Evolutionary conservation across 2,888 invertebrate species (phyloP).

Genomic region (Catocala nupta): DNA sequence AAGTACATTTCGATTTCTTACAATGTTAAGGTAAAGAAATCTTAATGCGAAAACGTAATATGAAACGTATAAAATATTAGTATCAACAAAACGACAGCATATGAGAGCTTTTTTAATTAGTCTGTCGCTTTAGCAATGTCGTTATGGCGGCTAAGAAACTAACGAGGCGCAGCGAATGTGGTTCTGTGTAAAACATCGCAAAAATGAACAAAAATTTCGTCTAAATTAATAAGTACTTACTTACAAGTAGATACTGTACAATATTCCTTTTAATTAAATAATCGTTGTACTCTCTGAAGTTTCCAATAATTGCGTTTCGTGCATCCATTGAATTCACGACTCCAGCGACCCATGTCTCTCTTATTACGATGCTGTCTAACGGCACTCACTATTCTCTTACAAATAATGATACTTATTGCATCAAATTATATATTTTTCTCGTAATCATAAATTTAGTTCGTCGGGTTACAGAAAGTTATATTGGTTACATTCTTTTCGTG

Average conservation of each 20-base stretch:
- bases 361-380: slow-evolving; percentile 63
- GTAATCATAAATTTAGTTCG: neutral
- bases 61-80: too few species aligned
- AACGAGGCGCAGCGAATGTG: too few species aligned
- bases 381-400: slow-evolving; percentile 48
- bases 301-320: slow-evolving; percentile 37
- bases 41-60: too few species aligned
- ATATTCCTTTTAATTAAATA: neutral
- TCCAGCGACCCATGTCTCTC: slow-evolving; percentile 46
- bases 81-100: too few species aligned
- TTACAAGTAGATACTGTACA: neutral
- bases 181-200: neutral
- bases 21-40: too few species aligned
- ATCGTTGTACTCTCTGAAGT: slow-evolving; percentile 18
- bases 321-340: slow-evolving; percentile 30
- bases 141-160: too few species aligned
- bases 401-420: slow-evolving; percentile 59
- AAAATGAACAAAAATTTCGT: too few species aligned
- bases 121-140: too few species aligned
- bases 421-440: slow-evolving; percentile 58
- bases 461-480: too few species aligned
- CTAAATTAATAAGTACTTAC: too few species aligned
- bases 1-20: too few species aligned
- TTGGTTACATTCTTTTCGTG: slow-evolving; percentile 13
- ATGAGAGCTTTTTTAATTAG: too few species aligned